phyloP scores from a whole-genome alignment of 2,797 vertebrate species.

The Intellagama lesueurii region DNA sequence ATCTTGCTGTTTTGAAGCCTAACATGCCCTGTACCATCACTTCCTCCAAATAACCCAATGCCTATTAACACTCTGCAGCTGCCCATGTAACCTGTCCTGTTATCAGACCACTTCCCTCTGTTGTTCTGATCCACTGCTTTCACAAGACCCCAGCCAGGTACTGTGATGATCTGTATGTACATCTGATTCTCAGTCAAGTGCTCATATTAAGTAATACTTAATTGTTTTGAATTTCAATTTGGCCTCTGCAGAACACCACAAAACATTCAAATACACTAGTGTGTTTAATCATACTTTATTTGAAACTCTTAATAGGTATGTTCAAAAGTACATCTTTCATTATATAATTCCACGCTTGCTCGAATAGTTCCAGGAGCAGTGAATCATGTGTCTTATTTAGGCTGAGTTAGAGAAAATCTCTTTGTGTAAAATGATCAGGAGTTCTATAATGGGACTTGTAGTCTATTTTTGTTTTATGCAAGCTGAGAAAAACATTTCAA shows the following conservation, averaged over 20 bases:
- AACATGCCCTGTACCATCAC: not conserved
- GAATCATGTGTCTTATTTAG: not conserved
- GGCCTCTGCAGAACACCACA: not conserved
- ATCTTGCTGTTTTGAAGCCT: not conserved
- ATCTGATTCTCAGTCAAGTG: not conserved
- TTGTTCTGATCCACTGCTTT: not conserved
- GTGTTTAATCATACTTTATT: not conserved
- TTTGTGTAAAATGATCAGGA: slow-evolving; percentile 17
- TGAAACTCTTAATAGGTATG: slow-evolving; percentile 19
- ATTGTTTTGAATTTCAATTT: not conserved
- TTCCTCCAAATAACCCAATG: not conserved
- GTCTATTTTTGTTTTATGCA: slow-evolving; percentile 30
- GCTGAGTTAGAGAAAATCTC: slow-evolving; percentile 2
- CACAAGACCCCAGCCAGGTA: not conserved
- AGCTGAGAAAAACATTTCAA: not conserved
- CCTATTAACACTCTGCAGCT: not conserved
- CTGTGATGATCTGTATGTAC: not conserved
- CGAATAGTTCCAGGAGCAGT: slow-evolving; percentile 6
- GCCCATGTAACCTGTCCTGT: not conserved
- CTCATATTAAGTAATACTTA: not conserved
- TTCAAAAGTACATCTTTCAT: slow-evolving; percentile 8
- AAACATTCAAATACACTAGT: not conserved
- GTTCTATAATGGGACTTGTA: slow-evolving; percentile 4
- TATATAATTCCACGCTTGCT: slow-evolving; percentile 16
- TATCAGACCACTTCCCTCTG: not conserved